Base-by-base conservation (phyloP, 1,140 invertebrate species). In the Eriocheir sinensis region DNA sequence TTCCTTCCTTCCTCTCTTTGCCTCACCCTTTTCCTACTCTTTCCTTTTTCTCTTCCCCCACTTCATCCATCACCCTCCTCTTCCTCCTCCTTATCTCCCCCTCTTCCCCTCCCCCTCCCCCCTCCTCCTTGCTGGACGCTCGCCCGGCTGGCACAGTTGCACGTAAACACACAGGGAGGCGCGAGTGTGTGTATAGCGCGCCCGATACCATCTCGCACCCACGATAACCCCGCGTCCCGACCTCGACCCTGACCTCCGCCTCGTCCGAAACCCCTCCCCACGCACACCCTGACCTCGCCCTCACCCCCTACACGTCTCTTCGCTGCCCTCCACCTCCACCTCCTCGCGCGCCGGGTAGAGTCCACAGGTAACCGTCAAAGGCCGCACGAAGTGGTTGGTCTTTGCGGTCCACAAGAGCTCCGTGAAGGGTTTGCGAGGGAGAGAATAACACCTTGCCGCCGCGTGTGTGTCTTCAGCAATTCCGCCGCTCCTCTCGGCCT, bases 111-210 rank as follows among this genome's bases (percentile, higher is more conserved):
- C 0, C 30, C 86, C 1, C 30, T 4, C 1, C 15, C 17, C 60
- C 48, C 17, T 17, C 9, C 38, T n/a, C n/a, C 0, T 15, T 9
- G 21, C 38, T n/a, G 81, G 38, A 41, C 81, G 17, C 81, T 85
- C 81, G 4, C 8, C 27, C n/a, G 41, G 36, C 91, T 81, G 36
- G 44, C 92, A 93, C 92, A 93, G 83, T 93, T 93, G 92, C 92
- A 93, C 48, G 92, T 93, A 93, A 93, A 93, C 92, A 93, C 83
- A 93, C 92, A 93, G 60, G 83, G 92, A 93, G 92, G 92, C 92
- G 92, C 92, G 38, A 53, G 92, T 93, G 92, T 93, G 92, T 93
- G 92, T 93, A 89, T 53, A 93, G 36, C 41, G 34, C 32, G 83
- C 30, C 92, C 81, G 92, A 93, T 93, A 93, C 92, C 92, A 93